phyloP scores from a whole-genome alignment of 2,888 invertebrate species.

The Lasius platythorax region DNA sequence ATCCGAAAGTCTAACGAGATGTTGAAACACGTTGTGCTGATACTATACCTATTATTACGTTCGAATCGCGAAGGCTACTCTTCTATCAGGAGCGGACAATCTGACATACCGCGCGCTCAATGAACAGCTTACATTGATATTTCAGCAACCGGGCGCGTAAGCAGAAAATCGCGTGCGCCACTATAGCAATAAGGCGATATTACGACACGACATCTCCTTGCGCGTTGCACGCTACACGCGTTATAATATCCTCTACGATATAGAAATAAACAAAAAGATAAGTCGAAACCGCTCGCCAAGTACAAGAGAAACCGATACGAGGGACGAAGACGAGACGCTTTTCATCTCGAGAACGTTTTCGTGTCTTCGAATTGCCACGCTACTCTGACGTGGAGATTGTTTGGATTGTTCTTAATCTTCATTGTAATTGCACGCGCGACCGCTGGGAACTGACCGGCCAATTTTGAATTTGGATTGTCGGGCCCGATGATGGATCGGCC shows the following conservation, averaged over 20 bases:
- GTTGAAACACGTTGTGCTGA: slow-evolving; percentile 63
- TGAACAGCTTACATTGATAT: slow-evolving; percentile 73
- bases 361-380: slow-evolving; percentile 23
- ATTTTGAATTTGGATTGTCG: slow-evolving; percentile 82
- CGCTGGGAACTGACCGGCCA: slow-evolving; percentile 72
- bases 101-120: slow-evolving; percentile 71
- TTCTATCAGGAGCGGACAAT: slow-evolving; percentile 64
- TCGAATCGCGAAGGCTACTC: slow-evolving; percentile 57
- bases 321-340: neutral
- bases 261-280: neutral
- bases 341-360: neutral
- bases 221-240: neutral
- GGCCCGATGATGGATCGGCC: slow-evolving; percentile 84
- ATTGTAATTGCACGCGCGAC: slow-evolving; percentile 81
- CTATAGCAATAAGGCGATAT: slow-evolving; percentile 29
- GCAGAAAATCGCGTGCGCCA: slow-evolving; percentile 60
- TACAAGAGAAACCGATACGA: neutral
- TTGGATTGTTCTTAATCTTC: slow-evolving; percentile 79
- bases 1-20: slow-evolving; percentile 48
- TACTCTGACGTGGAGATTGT: slow-evolving; percentile 61
- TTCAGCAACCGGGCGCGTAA: slow-evolving; percentile 62
- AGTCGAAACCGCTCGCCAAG: neutral
- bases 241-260: neutral
- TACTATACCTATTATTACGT: slow-evolving; percentile 66
- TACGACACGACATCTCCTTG: slow-evolving; percentile 26